Base-by-base conservation (phyloP, 2,888 invertebrate genomes). In the Plagiodera versicolora region DNA sequence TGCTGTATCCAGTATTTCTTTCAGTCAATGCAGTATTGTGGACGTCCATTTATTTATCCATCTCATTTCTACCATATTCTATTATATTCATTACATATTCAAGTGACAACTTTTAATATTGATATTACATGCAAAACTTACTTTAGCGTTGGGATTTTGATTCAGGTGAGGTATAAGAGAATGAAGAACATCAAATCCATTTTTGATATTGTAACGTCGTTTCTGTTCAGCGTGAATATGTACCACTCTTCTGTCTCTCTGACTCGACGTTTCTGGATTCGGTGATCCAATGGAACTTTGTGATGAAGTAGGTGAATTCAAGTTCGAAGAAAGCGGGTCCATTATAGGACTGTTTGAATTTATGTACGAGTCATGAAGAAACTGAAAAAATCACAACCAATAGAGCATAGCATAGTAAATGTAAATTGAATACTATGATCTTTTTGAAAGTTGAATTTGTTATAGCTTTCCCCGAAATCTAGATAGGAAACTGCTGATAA, bases 211-310 rank as follows among this genome's bases (percentile, higher is more conserved):
- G 79, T 92, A 95, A 56, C 97, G 85, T 32, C 98, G 85, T 80
- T 97, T 98, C 82, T 97, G 96, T 77, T 98, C 98, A 0, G 98
- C 95, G 80, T 95, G 95, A 71, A 95, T 91, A 80, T 97, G 97
- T 11, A 94, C 93, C 64, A 90, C 92, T 56, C 95, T 86, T 47
- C 91, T 83, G 76, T 92, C 89, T 48, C 83, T 77, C 67, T 85
- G 83, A 67, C 47, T 51, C 0, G 65, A 60, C 19, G 57, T 49
- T 19, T 86, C 82, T 1, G 81, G 73, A 53, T 77, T 78, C 5
- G 83, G 79, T 5, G 80, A 80, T n/a, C 78, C 78, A 32, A 77
- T 67, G 30, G 79, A 78, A 35, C 77, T 77, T 65, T 80, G 77
- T 28, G 90, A 90, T 39, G 90, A 90, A 54, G 86, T 81, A 0